A percentile compares a stretch with the other conserved stretches of the same genome.
Conservation (phyloP, 2,888 invertebrate genomes). For the Rhingia rostrata region DNA sequence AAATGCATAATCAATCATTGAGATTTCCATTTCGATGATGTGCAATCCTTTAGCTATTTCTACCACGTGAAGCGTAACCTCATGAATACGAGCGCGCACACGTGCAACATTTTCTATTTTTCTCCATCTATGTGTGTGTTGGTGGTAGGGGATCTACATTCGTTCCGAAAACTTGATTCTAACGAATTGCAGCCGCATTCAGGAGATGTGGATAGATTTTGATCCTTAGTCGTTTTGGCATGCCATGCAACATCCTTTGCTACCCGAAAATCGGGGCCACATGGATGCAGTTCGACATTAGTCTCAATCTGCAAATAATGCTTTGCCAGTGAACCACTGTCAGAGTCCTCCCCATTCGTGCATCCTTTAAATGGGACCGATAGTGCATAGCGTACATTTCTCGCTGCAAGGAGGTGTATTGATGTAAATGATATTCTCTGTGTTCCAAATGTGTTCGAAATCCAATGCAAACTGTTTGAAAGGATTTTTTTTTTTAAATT, state of each 20-base stretch:
- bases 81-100: constrained; percentile 31
- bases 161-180: constrained; percentile 9
- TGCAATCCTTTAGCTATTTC: constrained; percentile 46
- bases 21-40: constrained; percentile 76
- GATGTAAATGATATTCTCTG: constrained; percentile 51
- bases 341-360: constrained; percentile 7
- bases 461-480: constrained; percentile 38
- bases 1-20: constrained; percentile 81
- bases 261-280: too few species aligned
- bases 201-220: constrained; percentile 37
- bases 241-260: constrained; percentile 25
- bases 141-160: neutral
- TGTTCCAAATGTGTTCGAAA: constrained; percentile 19
- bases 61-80: constrained; percentile 35
- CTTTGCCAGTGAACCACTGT: constrained; percentile 36
- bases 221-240: constrained; percentile 19
- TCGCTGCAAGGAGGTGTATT: constrained; percentile 10
- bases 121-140: neutral
- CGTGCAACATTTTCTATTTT: constrained; percentile 1
- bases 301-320: constrained; percentile 56
- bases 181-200: constrained; percentile 53
- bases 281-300: constrained; percentile 38
- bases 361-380: constrained; percentile 14
- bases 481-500: constrained; percentile 15
- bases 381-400: constrained; percentile 11